Evolutionary conservation across 2,888 invertebrate species (phyloP), one percentile per base, ranked within the genome.

Genomic region (Morpho deidamia): DNA sequence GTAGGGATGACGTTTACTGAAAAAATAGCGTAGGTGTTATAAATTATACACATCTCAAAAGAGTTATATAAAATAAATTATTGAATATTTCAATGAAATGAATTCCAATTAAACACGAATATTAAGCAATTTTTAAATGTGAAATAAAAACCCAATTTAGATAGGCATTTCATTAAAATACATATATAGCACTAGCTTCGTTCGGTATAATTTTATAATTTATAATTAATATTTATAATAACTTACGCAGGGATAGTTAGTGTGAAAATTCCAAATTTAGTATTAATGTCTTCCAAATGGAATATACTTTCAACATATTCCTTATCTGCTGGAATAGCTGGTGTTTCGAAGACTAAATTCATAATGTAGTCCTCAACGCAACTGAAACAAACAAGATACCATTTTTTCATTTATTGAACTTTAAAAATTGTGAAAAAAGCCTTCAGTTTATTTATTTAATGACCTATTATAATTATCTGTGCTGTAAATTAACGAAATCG

Each of bases 331-430:
- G 78, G 76, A 3, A 81, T 68, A 0, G 87, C 87, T 7, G 87
- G 88, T 1, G 82, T 85, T 63, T 89, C 88, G 47, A 83, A 89
- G 23, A 89, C 82, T 51, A 85, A 65, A 57, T 88, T 86, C 88
- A 87, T 83, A 14, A 89, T 85, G 65, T 87, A 88, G 60, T 89
- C 88, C 63, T 89, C 87, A n/a, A 89, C 88, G 55, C 88, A 89
- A 65, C 88, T 88, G 71, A 66, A 48, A 44, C 12, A 34, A 42
- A 23, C 3, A 23, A 23, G 23, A 23, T 2, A 2, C 23, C 23
- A 23, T 23, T 23, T 23, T 23, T 23, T 2, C 2, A 5, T 5
- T 23, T 23, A 23, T 23, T 23, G 4, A 23, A 23, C 5, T 23
- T 23, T 23, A 5, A 5, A 23, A 23, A 23, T 23, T n/a, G n/a